Evolutionary conservation across 2,888 invertebrate species (phyloP).

Genomic region (Tridacna crocea): DNA sequence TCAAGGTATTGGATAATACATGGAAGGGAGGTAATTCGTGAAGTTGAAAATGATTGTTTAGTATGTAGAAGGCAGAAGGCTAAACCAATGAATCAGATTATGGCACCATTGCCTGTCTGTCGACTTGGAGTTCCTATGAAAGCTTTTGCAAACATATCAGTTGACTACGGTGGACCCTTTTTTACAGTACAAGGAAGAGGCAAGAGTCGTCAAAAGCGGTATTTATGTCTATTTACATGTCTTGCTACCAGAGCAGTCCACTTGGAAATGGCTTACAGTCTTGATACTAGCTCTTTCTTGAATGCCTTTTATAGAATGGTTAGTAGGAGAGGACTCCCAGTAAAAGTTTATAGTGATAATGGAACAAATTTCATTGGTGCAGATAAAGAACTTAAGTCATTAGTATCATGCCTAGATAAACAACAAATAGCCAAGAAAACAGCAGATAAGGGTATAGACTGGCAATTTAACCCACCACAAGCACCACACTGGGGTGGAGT

Average conservation of each 20-base stretch:
- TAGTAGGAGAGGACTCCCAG: slow-evolving; percentile 36
- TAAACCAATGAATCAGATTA: slow-evolving; percentile 20
- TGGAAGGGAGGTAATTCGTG: no score
- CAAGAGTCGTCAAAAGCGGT: background rate
- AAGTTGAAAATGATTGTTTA: slow-evolving; percentile 26
- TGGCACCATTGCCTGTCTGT: slow-evolving; percentile 21
- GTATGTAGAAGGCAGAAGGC: slow-evolving; percentile 30
- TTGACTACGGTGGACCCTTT: slow-evolving; percentile 4
- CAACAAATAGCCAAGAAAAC: slow-evolving; percentile 30
- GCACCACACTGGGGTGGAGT: slow-evolving; percentile 57
- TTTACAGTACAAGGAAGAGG: slow-evolving; percentile 10
- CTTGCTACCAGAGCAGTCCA: slow-evolving; percentile 1
- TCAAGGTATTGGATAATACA: no score
- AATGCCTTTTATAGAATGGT: slow-evolving; percentile 48
- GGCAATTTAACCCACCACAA: slow-evolving; percentile 54
- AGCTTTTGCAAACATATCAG: no score
- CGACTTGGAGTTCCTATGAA: slow-evolving; percentile 39
- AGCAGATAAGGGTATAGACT: slow-evolving; percentile 39
- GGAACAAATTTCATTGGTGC: slow-evolving; percentile 46
- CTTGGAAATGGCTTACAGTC: no score
- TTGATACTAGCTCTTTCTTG: slow-evolving; percentile 44
- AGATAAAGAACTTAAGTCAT: slow-evolving; percentile 32
- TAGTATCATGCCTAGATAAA: slow-evolving; percentile 29
- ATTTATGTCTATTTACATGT: slow-evolving; percentile 8
- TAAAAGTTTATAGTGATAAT: slow-evolving; percentile 42